Evolutionary conservation across 2,797 vertebrate genomes (phyloP).

Genomic region (Bradypodion ventrale): DNA sequence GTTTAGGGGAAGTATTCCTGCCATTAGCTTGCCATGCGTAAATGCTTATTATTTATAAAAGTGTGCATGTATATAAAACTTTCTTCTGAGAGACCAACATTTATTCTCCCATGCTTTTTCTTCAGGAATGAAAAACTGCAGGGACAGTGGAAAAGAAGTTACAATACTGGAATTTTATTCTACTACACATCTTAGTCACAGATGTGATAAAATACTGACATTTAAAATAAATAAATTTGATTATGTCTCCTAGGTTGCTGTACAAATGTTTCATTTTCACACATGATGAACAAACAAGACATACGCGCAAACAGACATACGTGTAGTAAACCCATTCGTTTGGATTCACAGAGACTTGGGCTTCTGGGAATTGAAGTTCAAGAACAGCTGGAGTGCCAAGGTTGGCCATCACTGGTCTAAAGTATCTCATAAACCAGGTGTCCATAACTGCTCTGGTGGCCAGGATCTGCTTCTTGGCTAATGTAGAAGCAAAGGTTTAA

Average conservation of each 20-base stretch:
- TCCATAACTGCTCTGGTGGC: neutral
- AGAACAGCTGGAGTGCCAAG: too few relatives aligned
- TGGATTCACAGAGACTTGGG: too few relatives aligned
- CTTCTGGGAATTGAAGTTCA: too few relatives aligned
- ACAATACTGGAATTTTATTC: conserved; percentile 23
- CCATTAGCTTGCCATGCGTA: too few relatives aligned
- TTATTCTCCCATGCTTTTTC: neutral
- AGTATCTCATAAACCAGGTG: neutral
- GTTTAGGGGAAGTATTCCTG: neutral
- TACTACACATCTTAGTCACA: conserved; percentile 25
- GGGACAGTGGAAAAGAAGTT: neutral
- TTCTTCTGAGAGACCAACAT: neutral
- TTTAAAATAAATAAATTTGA: conserved; percentile 43
- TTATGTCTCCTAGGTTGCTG: neutral
- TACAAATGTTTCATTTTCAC: conserved; percentile 25
- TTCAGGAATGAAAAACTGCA: neutral
- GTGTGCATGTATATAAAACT: too few relatives aligned
- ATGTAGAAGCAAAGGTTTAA: too few relatives aligned
- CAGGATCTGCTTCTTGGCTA: neutral
- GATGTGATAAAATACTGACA: neutral
- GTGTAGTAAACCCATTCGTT: too few relatives aligned
- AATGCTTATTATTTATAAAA: too few relatives aligned
- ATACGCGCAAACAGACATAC: neutral
- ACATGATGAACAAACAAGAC: conserved; percentile 13
- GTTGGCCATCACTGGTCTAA: too few relatives aligned